phyloP scores from a whole-genome alignment of 2,797 vertebrate genomes.

The Sandelia bainsii region DNA sequence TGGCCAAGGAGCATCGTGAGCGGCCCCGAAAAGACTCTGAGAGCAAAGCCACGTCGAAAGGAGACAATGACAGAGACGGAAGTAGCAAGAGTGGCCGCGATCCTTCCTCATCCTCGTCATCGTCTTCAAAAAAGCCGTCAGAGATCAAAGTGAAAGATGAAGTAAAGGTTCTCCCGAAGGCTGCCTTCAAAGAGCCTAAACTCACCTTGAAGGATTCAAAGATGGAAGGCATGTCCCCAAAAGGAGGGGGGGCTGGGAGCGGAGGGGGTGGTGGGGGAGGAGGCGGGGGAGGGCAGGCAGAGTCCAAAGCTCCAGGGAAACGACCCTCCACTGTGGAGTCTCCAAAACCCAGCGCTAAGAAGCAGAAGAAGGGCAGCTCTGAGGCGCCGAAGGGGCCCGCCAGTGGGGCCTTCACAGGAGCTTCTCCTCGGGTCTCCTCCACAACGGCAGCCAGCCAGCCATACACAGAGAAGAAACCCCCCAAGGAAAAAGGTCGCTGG shows the following conservation, averaged over 20 bases:
- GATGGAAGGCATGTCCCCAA: constrained; percentile 94
- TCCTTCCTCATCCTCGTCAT: constrained; percentile 78
- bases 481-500: constrained; percentile 92
- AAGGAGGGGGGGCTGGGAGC: constrained; percentile 88
- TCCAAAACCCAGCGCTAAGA: constrained; percentile 94
- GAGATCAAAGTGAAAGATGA: constrained; percentile 96
- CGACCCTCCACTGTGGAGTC: constrained; percentile 92
- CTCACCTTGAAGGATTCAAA: constrained; percentile 95
- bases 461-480: constrained; percentile 90
- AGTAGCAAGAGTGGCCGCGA: constrained; percentile 87
- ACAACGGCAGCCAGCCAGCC: constrained; percentile 69
- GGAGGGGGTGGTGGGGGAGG: constrained; percentile 76
- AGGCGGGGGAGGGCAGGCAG: constrained; percentile 71
- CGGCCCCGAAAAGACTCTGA: constrained; percentile 96
- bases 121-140: constrained; percentile 88
- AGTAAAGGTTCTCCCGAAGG: constrained; percentile 91
- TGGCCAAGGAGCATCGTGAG: constrained; percentile 96
- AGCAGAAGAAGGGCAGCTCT: constrained; percentile 94
- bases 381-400: constrained; percentile 86
- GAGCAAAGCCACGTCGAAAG: constrained; percentile 92
- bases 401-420: constrained; percentile 79
- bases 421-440: constrained; percentile 89
- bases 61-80: constrained; percentile 88
- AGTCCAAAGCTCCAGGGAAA: constrained; percentile 92
- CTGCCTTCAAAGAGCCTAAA: constrained; percentile 98